Evolutionary conservation across 2,888 invertebrate species (phyloP).

Genomic region (Hydrotaea cyrtoneurina): DNA sequence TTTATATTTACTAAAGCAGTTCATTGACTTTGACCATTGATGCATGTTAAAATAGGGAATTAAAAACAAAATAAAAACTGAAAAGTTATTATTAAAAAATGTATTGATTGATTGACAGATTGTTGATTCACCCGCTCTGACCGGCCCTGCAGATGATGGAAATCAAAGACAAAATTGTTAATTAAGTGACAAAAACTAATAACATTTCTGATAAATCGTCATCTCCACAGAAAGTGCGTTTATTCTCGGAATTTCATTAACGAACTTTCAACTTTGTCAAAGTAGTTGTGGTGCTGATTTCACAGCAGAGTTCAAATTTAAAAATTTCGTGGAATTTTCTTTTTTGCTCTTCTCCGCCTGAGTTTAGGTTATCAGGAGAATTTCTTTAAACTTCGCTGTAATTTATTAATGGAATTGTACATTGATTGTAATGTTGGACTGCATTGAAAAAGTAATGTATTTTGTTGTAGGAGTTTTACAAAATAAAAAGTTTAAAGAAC

Average conservation of each 20-base stretch:
- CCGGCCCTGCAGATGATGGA: background rate
- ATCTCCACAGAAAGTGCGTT: background rate
- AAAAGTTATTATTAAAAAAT: conserved; percentile 11
- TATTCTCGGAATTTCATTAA: background rate
- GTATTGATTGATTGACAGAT: conserved; percentile 28
- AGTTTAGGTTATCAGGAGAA: background rate
- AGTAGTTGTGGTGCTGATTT: background rate
- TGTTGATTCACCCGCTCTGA: background rate
- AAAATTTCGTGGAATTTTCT: background rate
- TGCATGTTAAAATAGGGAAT: conserved; percentile 37
- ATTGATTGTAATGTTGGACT: too few relatives aligned
- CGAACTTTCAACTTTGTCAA: background rate
- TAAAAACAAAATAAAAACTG: background rate
- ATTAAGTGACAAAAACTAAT: background rate
- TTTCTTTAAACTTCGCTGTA: background rate
- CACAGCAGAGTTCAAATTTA: background rate
- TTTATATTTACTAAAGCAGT: conserved; percentile 54
- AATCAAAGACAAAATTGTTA: conserved; percentile 19
- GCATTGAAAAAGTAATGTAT: too few relatives aligned
- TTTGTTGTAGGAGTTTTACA: too few relatives aligned
- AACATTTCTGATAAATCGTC: background rate
- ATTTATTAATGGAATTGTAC: too few relatives aligned
- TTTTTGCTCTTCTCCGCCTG: background rate
- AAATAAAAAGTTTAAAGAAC: too few relatives aligned
- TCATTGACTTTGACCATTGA: conserved; percentile 52